Percentiles rank a stretch among this genome's conserved stretches.
Evolutionary conservation across 2,888 invertebrate genomes (phyloP).

Genomic region (Maniola hyperantus): DNA sequence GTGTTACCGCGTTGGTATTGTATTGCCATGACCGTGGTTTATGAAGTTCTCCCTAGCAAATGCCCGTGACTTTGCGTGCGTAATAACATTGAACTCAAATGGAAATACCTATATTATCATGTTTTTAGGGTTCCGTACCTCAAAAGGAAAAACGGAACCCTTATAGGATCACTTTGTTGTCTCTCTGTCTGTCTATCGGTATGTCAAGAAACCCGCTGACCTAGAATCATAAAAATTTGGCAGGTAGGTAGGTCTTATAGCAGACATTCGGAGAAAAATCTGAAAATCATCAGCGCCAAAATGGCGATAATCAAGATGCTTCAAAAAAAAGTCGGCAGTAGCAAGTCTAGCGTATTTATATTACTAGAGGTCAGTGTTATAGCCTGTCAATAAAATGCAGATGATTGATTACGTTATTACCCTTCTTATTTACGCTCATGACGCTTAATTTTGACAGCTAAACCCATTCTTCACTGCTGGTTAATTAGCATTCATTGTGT

Average conservation of each 20-base stretch:
- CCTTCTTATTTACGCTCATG: slow-evolving; percentile 6
- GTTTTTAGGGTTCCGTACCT: background rate
- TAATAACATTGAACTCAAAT: background rate
- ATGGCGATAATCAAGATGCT: too few relatives aligned
- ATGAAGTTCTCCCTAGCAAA: slow-evolving; percentile 1
- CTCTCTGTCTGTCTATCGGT: too few relatives aligned
- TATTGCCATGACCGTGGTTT: slow-evolving; percentile 14
- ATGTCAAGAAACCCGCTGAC: too few relatives aligned
- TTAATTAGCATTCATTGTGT: background rate
- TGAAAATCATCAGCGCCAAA: too few relatives aligned
- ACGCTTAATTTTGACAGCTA: background rate
- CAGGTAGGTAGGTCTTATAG: too few relatives aligned
- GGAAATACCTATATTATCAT: background rate
- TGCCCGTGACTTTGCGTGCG: slow-evolving; percentile 5
- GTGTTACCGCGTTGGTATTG: slow-evolving; percentile 40
- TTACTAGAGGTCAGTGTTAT: too few relatives aligned
- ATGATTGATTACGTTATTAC: slow-evolving; percentile 10
- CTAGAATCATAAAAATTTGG: too few relatives aligned
- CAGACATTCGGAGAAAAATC: too few relatives aligned
- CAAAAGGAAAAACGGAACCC: too few relatives aligned
- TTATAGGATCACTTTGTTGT: too few relatives aligned
- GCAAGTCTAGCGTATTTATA: too few relatives aligned
- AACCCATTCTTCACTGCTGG: background rate
- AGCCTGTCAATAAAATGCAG: background rate
- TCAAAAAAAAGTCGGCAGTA: too few relatives aligned